Base-by-base conservation (phyloP, 2,888 invertebrate species). In the Philonicus albiceps region DNA sequence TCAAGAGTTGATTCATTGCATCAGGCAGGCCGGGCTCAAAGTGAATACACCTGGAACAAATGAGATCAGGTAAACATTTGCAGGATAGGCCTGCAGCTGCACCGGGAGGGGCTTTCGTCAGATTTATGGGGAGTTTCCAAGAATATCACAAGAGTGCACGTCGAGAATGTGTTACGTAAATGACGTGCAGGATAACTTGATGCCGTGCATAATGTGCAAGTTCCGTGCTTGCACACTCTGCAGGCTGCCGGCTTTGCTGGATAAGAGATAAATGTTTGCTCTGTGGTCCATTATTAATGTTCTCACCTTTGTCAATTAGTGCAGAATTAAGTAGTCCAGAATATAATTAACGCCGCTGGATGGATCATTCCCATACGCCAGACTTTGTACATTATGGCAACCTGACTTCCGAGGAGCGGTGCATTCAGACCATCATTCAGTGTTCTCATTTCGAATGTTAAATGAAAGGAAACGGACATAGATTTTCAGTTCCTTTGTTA, bases 241-340 rank as follows among this genome's bases (percentile, higher is more conserved):
- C 22, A 75, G 0, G 1, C 22, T 80, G 31, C 53, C 13, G n/a
- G 19, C 3, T 22, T 37, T 16, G 8, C n/a, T 19, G 43, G 80
- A 80, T 80, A 22, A 80, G 49, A 22, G 80, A 80, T 80, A 80
- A 80, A 49, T 53, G 53, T 53, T 80, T 80, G 80, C 30, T 31
- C 27, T 22, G 27, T 22, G 80, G 31, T 80, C 27, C 31, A 80
- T 80, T 80, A 80, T 80, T 80, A 53, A 80, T 80, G 80, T 49
- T 40, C 22, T 11, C 27, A 13, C 80, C 43, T 80, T 49, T 80
- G 80, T 80, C 80, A 80, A 80, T 80, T 80, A 80, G 76, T 76
- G 76, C 37, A 76, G 80, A 80, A 80, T 80, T 49, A 53, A 80
- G 16, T 49, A 43, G 43, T 43, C 30, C 53, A 53, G 80, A 53